Evolutionary conservation across 2,797 vertebrate species (phyloP).

Genomic region (Sebastes steindachneri): DNA sequence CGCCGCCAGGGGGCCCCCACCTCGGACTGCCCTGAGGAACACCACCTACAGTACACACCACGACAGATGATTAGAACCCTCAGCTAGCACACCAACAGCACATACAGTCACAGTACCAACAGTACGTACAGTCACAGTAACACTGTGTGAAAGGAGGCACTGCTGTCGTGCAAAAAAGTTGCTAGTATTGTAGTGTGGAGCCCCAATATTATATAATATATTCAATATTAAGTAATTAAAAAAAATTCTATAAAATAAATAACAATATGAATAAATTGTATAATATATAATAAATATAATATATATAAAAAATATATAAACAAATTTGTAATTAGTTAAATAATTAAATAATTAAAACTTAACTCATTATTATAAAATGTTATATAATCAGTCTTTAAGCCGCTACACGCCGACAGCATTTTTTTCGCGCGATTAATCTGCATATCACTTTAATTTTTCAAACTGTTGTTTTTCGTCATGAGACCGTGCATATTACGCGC

Average conservation of each 20-base stretch:
- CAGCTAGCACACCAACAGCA: not conserved
- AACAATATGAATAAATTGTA: not conserved
- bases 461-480: too few relatives aligned
- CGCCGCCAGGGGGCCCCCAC: not conserved
- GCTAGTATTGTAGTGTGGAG: not conserved
- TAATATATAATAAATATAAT: too few relatives aligned
- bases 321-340: too few relatives aligned
- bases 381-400: too few relatives aligned
- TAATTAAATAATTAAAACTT: not conserved
- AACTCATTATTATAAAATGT: not conserved
- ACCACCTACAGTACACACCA: slow-evolving; percentile 58
- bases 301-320: too few relatives aligned
- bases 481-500: too few relatives aligned
- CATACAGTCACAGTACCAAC: not conserved
- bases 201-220: not conserved
- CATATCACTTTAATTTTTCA: too few relatives aligned
- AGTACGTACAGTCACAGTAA: too few relatives aligned
- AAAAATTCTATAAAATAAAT: not conserved
- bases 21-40: slow-evolving; percentile 45
- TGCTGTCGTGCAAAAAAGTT: not conserved
- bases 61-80: not conserved
- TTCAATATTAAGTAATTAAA: not conserved
- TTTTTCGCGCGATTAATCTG: too few relatives aligned
- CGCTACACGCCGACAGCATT: too few relatives aligned
- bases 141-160: not conserved